These are phyloP conservation scores for Oreochromis spilurus DNA, from an alignment of 2,113 vertebrate genomes.

Conservation along the genomic window DNA sequence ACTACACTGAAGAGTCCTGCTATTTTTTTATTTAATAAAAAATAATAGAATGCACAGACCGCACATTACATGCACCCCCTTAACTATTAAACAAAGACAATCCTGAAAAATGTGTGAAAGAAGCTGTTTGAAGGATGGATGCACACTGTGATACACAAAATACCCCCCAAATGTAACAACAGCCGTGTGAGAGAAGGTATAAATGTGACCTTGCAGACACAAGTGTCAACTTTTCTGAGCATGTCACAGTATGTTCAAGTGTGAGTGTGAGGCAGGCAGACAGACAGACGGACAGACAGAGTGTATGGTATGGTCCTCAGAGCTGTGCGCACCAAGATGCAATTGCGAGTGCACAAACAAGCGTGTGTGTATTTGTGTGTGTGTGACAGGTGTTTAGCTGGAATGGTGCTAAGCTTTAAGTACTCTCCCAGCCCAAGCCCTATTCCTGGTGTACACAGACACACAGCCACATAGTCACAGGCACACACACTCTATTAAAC, in stretches of 20 bases:
- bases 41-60: neutral
- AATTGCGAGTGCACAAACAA: neutral
- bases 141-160: neutral
- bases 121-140: neutral
- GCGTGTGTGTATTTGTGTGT: constrained; percentile 8
- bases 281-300: constrained; percentile 4
- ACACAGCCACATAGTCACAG: constrained; percentile 1
- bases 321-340: neutral
- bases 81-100: neutral
- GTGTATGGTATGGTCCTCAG: constrained; percentile 41
- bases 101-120: neutral
- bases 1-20: neutral
- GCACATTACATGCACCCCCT: neutral
- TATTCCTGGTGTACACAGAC: constrained; percentile 47
- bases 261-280: constrained; percentile 18
- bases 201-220: constrained; percentile 59
- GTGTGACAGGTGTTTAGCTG: constrained; percentile 62
- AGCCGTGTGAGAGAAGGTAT: constrained; percentile 11
- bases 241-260: constrained; percentile 55
- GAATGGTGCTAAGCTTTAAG: constrained; percentile 69
- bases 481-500: neutral
- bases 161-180: constrained; percentile 15
- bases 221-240: constrained; percentile 44
- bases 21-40: neutral
- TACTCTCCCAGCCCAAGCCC: constrained; percentile 55